phyloP scores from a whole-genome alignment of 1,140 invertebrate species.

The Listronotus oregonensis region DNA sequence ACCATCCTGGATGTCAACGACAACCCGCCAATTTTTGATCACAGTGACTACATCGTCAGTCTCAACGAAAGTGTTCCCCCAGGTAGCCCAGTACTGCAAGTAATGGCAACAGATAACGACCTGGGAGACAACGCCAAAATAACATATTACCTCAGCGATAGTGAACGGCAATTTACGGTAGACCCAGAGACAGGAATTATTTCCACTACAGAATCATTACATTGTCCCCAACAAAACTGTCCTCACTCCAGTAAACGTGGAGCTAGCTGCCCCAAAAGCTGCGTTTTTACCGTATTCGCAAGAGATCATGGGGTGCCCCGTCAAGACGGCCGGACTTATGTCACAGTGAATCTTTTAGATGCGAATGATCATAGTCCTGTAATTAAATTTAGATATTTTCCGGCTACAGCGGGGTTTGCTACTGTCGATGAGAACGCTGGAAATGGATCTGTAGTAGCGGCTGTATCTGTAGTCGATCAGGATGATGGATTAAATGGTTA shows the following conservation, averaged over 20 bases:
- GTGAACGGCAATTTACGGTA: slow-evolving; percentile 83
- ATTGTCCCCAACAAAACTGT: slow-evolving; percentile 77
- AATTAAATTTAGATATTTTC: slow-evolving; percentile 89
- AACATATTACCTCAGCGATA: slow-evolving; percentile 85
- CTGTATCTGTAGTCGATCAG: slow-evolving; percentile 88
- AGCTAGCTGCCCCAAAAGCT: slow-evolving; percentile 80
- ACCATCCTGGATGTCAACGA: slow-evolving; percentile 93
- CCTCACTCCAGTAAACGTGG: slow-evolving; percentile 55
- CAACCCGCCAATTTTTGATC: slow-evolving; percentile 91
- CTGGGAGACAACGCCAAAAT: slow-evolving; percentile 90
- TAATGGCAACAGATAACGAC: slow-evolving; percentile 92
- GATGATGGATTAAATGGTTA: slow-evolving; percentile 87
- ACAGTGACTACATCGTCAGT: slow-evolving; percentile 89
- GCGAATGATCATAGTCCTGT: slow-evolving; percentile 94
- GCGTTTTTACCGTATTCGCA: slow-evolving; percentile 93
- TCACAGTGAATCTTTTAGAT: slow-evolving; percentile 91
- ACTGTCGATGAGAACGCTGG: slow-evolving; percentile 92
- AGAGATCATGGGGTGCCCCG: slow-evolving; percentile 88
- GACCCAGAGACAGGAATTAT: slow-evolving; percentile 88
- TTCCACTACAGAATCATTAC: slow-evolving; percentile 76
- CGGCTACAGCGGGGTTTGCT: slow-evolving; percentile 78
- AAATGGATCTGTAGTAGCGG: slow-evolving; percentile 88
- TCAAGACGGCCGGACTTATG: slow-evolving; percentile 91
- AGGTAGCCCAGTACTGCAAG: slow-evolving; percentile 84
- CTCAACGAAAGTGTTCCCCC: slow-evolving; percentile 89